Evolutionary conservation across 2,888 invertebrate genomes (phyloP).

Genomic region (Gari tellinella): DNA sequence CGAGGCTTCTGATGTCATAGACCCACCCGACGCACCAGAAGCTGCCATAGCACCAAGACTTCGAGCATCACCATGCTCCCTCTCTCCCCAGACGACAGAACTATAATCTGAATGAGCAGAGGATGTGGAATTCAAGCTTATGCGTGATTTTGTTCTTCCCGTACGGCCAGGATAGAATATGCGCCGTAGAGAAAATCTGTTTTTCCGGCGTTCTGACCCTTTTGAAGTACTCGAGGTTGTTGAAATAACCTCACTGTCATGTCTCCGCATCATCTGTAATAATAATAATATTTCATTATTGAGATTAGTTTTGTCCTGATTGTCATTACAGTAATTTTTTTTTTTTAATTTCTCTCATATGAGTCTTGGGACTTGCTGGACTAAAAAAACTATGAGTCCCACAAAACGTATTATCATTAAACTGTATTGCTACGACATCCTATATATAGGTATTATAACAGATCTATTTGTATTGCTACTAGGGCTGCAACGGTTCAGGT

Average conservation of each 20-base stretch:
- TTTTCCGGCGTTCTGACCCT: conserved; percentile 70
- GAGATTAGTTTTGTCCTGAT: too few relatives aligned
- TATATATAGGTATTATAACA: too few relatives aligned
- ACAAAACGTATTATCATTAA: too few relatives aligned
- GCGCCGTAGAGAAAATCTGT: conserved; percentile 74
- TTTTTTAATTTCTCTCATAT: too few relatives aligned
- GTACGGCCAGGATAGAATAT: conserved; percentile 67
- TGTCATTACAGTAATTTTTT: too few relatives aligned
- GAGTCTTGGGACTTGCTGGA: too few relatives aligned
- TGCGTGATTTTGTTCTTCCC: conserved; percentile 71
- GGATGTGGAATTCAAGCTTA: conserved; percentile 75
- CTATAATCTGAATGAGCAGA: conserved; percentile 53
- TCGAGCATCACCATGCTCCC: conserved; percentile 17
- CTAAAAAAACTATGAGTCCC: too few relatives aligned
- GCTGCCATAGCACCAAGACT: conserved; percentile 22
- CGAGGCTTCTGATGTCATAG: conserved; percentile 16
- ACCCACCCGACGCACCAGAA: conserved; percentile 1
- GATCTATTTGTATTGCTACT: too few relatives aligned
- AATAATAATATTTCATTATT: not conserved
- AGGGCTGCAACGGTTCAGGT: too few relatives aligned
- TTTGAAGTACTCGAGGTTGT: conserved; percentile 73
- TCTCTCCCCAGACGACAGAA: conserved; percentile 23
- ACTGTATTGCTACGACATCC: too few relatives aligned
- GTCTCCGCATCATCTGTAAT: conserved; percentile 66
- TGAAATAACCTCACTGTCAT: conserved; percentile 75